Base-by-base conservation (phyloP, 2,797 vertebrate genomes). In the Enteromius radiatus region DNA sequence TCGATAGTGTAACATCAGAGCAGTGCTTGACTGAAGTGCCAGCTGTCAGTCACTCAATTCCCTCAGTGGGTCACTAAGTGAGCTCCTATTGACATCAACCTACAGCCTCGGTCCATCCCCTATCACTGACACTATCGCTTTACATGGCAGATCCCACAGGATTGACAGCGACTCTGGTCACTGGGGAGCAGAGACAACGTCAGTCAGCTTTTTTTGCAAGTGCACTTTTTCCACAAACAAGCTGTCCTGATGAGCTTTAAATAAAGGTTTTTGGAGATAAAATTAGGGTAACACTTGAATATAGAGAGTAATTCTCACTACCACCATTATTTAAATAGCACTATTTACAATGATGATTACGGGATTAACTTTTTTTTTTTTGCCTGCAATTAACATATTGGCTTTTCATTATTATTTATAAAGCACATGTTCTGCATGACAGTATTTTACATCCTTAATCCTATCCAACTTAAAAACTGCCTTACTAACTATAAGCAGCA, bases 41-140 rank as follows among this genome's bases (percentile, higher is more conserved):
- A 85, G 83, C 63, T 56, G 38, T 84, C 64, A 56, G 76, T 87
- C 88, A 82, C 33, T 64, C 71, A 75, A 47, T 36, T 23, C 82
- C 71, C 76, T 64, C 81, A 10, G 43, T 67, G 70, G 81, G 67
- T 85, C 84, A 78, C 43, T 52, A 31, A 36, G 70, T 78, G 59
- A 85, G 73, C 73, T 52, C 54, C 87, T 87, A 87, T 71, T 85
- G 83, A 87, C 81, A 82, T 80, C 26, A 59, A 56, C 70, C 43
- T 38, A 54, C 77, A 83, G 83, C 78, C 75, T 14, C 54, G 76
- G 76, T 84, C 80, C 82, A 56, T 19, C 41, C 14, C 38, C 45
- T 71, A 79, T 81, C 85, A 38, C 41, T 12, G 49, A 76, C 71
- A 45, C 80, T 69, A 67, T 84, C 23, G 3, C 52, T 67, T 76